These are phyloP conservation scores for zebrafish (Danio rerio) DNA, from an alignment of 2,113 vertebrate species.

Conservation along the genomic window GRCz12tu NC_133195.1:8165501-8166000, in stretches of 20 bases:
- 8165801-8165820: constrained; percentile 3
- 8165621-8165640: constrained; percentile 7
- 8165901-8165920: constrained; percentile 6
- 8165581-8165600: not conserved
- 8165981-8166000: constrained; percentile 43
- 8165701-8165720: not conserved
- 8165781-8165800: not conserved
- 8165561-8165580: constrained; percentile 42
- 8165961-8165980: constrained; percentile 45
- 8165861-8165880: constrained; percentile 3
- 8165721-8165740: constrained; percentile 11
- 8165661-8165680: constrained; percentile 4
- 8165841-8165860: constrained; percentile 27
- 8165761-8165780: constrained; percentile 1
- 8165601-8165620: constrained; percentile 4
- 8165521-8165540: constrained; percentile 25
- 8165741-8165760: not conserved
- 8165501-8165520: constrained; percentile 15
- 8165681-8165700: not conserved
- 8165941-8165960: constrained; percentile 49
- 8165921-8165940: constrained; percentile 23
- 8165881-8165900: constrained; percentile 19
- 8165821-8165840: not conserved
- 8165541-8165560: constrained; percentile 3
- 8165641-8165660: constrained; percentile 4